These are phyloP conservation scores for Rhogogaster chlorosoma DNA, from an alignment of 2,888 invertebrate genomes.

Conservation along the genomic window DNA sequence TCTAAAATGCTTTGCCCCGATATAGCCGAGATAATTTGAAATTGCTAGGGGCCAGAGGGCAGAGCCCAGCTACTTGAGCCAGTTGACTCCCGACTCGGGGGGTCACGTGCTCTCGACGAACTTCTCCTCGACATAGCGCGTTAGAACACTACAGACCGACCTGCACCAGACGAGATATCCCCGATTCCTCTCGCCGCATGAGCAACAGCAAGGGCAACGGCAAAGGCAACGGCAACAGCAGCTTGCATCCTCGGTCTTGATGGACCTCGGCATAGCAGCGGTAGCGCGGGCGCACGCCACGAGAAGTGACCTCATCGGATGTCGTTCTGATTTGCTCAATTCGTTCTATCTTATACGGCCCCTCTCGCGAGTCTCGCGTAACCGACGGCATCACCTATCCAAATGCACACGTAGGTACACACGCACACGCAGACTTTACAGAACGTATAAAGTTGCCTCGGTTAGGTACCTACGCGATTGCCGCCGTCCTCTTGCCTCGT, in stretches of 20 bases:
- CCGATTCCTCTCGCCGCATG: background rate
- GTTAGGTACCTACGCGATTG: slow-evolving; percentile 74
- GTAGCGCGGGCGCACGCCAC: slow-evolving; percentile 55
- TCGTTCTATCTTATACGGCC: slow-evolving; percentile 69
- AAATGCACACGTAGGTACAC: background rate
- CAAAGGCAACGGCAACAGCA: slow-evolving; percentile 43
- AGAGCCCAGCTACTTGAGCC: slow-evolving; percentile 76
- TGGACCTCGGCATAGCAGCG: background rate
- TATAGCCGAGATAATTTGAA: slow-evolving; percentile 67
- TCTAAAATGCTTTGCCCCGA: slow-evolving; percentile 49
- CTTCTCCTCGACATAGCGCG: slow-evolving; percentile 53
- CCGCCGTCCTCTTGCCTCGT: slow-evolving; percentile 75
- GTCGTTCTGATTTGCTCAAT: slow-evolving; percentile 77
- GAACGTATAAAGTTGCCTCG: slow-evolving; percentile 58
- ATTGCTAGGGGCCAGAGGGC: slow-evolving; percentile 76
- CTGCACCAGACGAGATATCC: slow-evolving; percentile 34
- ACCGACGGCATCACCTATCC: slow-evolving; percentile 45
- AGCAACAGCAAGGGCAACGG: slow-evolving; percentile 34
- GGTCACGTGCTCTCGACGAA: slow-evolving; percentile 74
- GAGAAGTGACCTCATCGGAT: slow-evolving; percentile 75
- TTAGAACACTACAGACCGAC: slow-evolving; percentile 23
- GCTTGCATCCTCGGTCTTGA: slow-evolving; percentile 37
- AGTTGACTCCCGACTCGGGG: slow-evolving; percentile 75
- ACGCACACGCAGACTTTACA: slow-evolving; percentile 7
- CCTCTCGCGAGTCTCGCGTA: slow-evolving; percentile 56